Base-by-base conservation (phyloP, 2,113 vertebrate species). In the Ailuropoda melanoleuca region DNA sequence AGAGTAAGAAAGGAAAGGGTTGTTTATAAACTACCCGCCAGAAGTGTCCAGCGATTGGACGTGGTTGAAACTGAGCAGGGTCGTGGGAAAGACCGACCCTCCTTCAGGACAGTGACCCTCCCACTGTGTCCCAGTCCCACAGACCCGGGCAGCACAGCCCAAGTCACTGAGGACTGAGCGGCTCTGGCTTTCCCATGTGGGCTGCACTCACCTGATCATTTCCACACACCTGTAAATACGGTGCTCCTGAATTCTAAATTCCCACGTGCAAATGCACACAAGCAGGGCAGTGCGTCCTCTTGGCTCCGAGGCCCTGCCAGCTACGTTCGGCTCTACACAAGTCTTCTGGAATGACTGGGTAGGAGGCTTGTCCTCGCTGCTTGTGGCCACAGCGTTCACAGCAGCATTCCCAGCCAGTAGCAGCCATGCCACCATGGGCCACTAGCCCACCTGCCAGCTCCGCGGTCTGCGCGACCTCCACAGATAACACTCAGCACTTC, bases 181-280 rank as follows among this genome's bases (percentile, higher is more conserved):
- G 14, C 31, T 72, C 29, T 55, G 29, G 15, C 46, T 26, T 5
- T 64, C 29, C 18, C 39, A 3, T 1, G 11, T 4, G n/a, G 34
- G 53, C 23, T 24, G 46, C 58, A 24, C 37, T 43, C 92, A 18
- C 72, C 4, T 29, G 48, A 5, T 21, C 11, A 24, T 23, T 26
- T 37, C 31, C 48, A 18, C 50, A 37, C 9, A n/a, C 21, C 68
- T n/a, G 34, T 9, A 17, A 46, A 15, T 46, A 26, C 11, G 4
- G 14, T 17, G 24, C 18, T 62, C 34, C 46, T 68, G n/a, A 78
- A 56, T 24, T 31, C 60, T 53, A 10, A 66, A 29, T 23, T 43
- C 15, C 60, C 17, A 14, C 26, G 2, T 1, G 75, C 29, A 5
- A 4, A 31, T 46, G 15, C 24, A 1, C 46, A 50, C 4, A 2